Evolutionary conservation across 2,113 vertebrate genomes (phyloP).

Genomic region (Dasyornis broadbenti): DNA sequence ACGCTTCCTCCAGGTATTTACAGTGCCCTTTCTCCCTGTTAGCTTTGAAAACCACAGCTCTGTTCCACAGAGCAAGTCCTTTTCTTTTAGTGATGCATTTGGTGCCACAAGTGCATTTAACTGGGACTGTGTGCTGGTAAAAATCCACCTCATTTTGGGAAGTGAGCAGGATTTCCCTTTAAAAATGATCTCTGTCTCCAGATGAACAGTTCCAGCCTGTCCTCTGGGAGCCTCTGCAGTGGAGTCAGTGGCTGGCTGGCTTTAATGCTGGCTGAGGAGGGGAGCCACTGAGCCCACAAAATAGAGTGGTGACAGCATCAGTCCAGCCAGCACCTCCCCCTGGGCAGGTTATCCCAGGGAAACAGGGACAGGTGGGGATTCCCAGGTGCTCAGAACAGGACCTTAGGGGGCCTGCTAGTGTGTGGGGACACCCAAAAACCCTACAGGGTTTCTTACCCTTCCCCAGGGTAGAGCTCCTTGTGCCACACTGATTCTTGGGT

Average conservation of each 20-base stretch:
- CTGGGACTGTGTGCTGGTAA: neutral
- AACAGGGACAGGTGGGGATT: neutral
- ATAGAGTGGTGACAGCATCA: neutral
- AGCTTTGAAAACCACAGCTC: constrained; percentile 44
- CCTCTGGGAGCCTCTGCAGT: neutral
- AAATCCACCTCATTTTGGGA: neutral
- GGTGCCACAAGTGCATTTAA: neutral
- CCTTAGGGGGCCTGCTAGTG: neutral
- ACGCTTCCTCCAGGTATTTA: constrained; percentile 50
- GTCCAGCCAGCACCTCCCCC: neutral
- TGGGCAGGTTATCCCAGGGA: neutral
- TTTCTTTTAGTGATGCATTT: neutral
- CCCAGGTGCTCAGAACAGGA: neutral
- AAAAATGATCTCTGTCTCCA: neutral
- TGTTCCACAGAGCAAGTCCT: neutral
- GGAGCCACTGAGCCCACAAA: neutral
- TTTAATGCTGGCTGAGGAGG: neutral
- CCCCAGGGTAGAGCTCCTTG: neutral
- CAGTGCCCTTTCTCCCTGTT: constrained; percentile 21
- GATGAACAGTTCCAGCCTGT: neutral
- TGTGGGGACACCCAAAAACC: neutral
- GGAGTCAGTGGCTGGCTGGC: neutral
- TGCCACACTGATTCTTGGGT: neutral
- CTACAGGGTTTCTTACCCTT: neutral
- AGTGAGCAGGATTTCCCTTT: constrained; percentile 32